These are phyloP conservation scores for Thecophora atra DNA, from an alignment of 2,888 invertebrate species.

Conservation along the genomic window DNA sequence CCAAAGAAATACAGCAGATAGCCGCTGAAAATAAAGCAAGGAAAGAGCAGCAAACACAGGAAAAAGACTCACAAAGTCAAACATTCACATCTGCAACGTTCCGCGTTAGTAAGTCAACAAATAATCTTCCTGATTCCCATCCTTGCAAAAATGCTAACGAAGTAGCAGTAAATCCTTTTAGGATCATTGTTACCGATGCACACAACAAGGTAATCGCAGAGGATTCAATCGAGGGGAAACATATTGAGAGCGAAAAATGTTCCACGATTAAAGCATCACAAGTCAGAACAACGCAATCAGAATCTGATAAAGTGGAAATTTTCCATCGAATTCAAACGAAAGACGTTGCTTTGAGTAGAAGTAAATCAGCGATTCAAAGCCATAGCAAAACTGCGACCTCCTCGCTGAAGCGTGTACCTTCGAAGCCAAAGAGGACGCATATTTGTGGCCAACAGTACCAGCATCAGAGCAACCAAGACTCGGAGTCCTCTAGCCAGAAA, in stretches of 20 bases:
- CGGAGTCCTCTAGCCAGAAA: conserved; percentile 5
- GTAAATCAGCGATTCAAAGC: conserved; percentile 38
- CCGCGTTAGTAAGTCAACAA: conserved; percentile 44
- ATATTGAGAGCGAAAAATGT: conserved; percentile 12
- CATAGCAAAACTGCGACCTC: conserved; percentile 37
- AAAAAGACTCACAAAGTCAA: conserved; percentile 24
- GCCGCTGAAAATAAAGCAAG: conserved; percentile 40
- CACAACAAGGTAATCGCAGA: conserved; percentile 64
- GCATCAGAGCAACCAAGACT: conserved; percentile 48
- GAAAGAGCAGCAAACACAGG: conserved; percentile 7
- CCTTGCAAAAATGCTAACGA: conserved; percentile 11
- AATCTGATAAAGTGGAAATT: not conserved
- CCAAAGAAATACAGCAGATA: conserved; percentile 53
- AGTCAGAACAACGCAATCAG: no score
- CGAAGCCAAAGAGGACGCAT: conserved; percentile 49
- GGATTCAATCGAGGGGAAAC: conserved; percentile 57
- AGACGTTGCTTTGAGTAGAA: conserved; percentile 6
- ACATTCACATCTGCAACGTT: conserved; percentile 31
- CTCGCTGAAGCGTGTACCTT: conserved; percentile 49
- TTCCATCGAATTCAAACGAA: not conserved
- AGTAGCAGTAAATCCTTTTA: conserved; percentile 49
- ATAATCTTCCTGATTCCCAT: conserved; percentile 11
- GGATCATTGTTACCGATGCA: conserved; percentile 64
- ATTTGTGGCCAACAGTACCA: conserved; percentile 30
- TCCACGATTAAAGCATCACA: not conserved